Base-by-base conservation (phyloP, 2,888 invertebrate species). In the Microctonus aethiopoides region DNA sequence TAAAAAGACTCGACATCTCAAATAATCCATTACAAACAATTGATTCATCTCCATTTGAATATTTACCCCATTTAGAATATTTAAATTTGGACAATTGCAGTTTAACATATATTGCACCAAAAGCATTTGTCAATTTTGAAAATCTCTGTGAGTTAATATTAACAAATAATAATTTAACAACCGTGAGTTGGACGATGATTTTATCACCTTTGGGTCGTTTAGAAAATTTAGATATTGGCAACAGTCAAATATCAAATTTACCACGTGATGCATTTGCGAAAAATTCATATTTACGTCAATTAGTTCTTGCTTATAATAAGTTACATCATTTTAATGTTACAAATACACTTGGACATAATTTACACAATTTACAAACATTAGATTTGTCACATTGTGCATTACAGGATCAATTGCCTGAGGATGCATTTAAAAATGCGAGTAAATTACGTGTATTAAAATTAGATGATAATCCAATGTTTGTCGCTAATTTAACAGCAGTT, bases 331-430 rank as follows among this genome's bases (percentile, higher is more conserved):
- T 92, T 68, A 91, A 92, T 77, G 90, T 92, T 16, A 90, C 90
- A 20, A 89, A 88, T 11, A 91, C 91, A 1, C 86, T 92, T 29
- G 91, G 92, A 11, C 90, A 89, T 74, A 91, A 91, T 82, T 87
- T 92, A 20, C 89, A 90, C 77, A 90, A 90, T 80, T 87, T 93
- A 60, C 91, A 92, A 78, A 88, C 90, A 59, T 83, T 93, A 66
- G 92, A 93, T 85, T 84, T 93, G 70, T 92, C 92, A 0, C 90
- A 92, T 79, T 93, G 93, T 80, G 90, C 90, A 81, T 89, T 93
- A 70, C 89, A 89, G 76, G 91, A 91, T 20, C 91, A 91, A 1
- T 87, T 93, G 72, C 90, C 92, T 7, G 92, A 92, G 62, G 91
- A 92, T 77, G 90, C 92, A 0, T 93, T 93, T 80, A 89, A 89